These are phyloP conservation scores for Sebastes trivittatus DNA, from an alignment of 2,797 vertebrate genomes.

Conservation along the genomic window DNA sequence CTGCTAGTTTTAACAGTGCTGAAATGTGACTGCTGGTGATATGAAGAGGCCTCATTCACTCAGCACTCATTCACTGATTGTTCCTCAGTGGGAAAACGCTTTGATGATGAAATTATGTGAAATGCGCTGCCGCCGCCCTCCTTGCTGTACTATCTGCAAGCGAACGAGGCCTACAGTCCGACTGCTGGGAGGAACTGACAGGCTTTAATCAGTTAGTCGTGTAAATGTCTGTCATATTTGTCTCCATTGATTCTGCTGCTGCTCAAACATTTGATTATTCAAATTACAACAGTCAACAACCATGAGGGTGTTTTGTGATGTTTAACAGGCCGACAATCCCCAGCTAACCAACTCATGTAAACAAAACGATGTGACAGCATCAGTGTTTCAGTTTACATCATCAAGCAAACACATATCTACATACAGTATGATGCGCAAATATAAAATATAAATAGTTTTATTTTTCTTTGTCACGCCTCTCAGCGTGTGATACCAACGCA, in stretches of 20 bases:
- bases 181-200: constrained; percentile 30
- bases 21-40: constrained; percentile 46
- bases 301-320: constrained; percentile 7
- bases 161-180: constrained; percentile 33
- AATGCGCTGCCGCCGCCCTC: constrained; percentile 54
- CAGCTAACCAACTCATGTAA: not conserved
- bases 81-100: constrained; percentile 42
- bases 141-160: constrained; percentile 52
- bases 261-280: constrained; percentile 46
- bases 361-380: not conserved
- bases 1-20: not conserved
- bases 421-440: not conserved
- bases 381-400: not conserved
- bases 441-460: not conserved
- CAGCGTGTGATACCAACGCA: no score
- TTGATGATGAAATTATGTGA: constrained; percentile 81
- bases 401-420: not conserved
- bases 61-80: constrained; percentile 41
- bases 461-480: no score
- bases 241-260: constrained; percentile 48
- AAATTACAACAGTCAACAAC: constrained; percentile 20
- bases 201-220: constrained; percentile 57
- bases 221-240: constrained; percentile 31
- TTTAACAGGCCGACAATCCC: not conserved
- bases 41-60: constrained; percentile 38